A percentile compares a stretch with the other conserved stretches of the same genome.
phyloP scores from a whole-genome alignment of 2,888 invertebrate species.

The Rhopalosiphum nymphaeae region DNA sequence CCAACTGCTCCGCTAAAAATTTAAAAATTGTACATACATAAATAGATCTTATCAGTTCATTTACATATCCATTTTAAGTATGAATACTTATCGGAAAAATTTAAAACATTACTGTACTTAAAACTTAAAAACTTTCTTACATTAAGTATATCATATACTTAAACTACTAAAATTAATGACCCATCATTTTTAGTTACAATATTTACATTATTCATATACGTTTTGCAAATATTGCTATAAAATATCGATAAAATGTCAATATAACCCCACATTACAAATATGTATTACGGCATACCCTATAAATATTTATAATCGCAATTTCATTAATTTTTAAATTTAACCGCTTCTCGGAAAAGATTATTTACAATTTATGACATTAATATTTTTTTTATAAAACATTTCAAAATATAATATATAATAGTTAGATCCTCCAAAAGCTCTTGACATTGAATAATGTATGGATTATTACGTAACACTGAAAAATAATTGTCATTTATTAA shows the following conservation, averaged over 20 bases:
- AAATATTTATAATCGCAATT: conserved; percentile 4
- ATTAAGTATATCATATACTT: not conserved
- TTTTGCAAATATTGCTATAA: not conserved
- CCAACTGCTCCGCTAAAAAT: not conserved
- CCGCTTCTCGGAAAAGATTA: not conserved
- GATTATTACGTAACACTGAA: not conserved
- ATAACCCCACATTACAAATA: not conserved
- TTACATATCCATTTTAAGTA: not conserved
- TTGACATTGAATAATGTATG: not conserved
- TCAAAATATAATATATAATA: not conserved
- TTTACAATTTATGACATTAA: conserved; percentile 20
- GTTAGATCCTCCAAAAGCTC: not conserved
- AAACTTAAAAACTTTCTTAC: not conserved
- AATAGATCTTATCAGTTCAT: not conserved
- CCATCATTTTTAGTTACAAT: not conserved
- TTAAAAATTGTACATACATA: not conserved
- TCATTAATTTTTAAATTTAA: conserved; percentile 9
- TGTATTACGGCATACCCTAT: not conserved
- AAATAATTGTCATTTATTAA: conserved; percentile 30
- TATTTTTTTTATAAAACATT: conserved; percentile 1
- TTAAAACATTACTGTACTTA: not conserved
- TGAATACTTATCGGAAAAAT: not conserved
- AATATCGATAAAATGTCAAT: not conserved
- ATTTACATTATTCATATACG: conserved; percentile 4
- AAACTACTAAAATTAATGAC: not conserved